Percentiles rank a stretch among this genome's conserved stretches.
phyloP scores from a whole-genome alignment of 2,113 vertebrate species.

The Sisor rabdophorus region DNA sequence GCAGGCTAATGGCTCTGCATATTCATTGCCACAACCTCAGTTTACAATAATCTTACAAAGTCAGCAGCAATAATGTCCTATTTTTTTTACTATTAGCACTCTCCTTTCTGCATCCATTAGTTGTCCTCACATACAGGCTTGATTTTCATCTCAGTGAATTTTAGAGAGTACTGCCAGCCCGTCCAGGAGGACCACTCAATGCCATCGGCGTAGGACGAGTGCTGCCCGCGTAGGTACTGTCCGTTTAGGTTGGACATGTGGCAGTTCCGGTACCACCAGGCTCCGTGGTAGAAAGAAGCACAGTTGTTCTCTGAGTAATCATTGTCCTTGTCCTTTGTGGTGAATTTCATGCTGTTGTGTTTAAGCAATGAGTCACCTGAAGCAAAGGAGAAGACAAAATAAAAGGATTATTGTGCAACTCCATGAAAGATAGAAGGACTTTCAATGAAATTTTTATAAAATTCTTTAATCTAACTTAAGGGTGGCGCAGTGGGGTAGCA shows the following conservation, averaged over 20 bases:
- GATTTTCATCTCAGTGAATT: constrained; percentile 93
- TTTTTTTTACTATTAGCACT: not conserved
- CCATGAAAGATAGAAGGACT: not conserved
- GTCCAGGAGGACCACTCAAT: constrained; percentile 97
- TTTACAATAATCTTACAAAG: constrained; percentile 34
- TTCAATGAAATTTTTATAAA: not conserved
- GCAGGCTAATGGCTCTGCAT: not conserved
- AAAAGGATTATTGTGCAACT: constrained; percentile 7
- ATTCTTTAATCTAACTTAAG: not conserved
- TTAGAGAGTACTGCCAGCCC: constrained; percentile 93
- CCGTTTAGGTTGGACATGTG: constrained; percentile 97
- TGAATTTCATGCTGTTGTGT: constrained; percentile 92
- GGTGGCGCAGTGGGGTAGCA: too few relatives aligned
- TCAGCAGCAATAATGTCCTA: constrained; percentile 33
- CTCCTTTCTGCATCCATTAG: constrained; percentile 50
- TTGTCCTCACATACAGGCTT: constrained; percentile 76
- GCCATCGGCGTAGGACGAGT: constrained; percentile 88
- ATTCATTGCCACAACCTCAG: not conserved
- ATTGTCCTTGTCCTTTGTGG: constrained; percentile 89
- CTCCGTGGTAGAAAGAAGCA: constrained; percentile 86
- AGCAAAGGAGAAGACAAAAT: not conserved
- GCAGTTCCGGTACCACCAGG: constrained; percentile 98
- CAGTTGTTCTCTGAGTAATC: constrained; percentile 97
- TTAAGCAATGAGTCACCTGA: constrained; percentile 89
- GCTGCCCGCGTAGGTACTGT: constrained; percentile 86